phyloP scores from a whole-genome alignment of 2,797 vertebrate species.

The Octomys mimax region DNA sequence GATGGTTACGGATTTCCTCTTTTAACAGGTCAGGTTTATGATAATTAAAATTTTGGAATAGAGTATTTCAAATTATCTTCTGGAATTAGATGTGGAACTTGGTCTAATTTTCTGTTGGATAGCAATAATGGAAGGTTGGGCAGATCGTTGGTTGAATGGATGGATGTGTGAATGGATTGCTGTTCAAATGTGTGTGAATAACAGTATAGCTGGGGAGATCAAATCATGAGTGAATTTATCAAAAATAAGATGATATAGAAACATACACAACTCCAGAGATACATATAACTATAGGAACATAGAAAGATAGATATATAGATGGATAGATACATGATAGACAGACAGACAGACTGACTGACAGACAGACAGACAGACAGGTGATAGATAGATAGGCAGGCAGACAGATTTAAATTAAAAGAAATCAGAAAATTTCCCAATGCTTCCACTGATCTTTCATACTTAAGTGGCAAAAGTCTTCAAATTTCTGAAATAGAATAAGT shows the following conservation, averaged over 20 bases:
- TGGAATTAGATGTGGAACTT: neutral
- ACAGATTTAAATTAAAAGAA: neutral
- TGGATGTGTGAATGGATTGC: neutral
- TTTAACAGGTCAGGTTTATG: neutral
- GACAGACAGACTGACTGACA: no score
- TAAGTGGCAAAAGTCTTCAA: neutral
- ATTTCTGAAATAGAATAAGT: neutral
- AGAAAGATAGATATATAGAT: neutral
- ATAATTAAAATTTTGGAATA: slow-evolving; percentile 27
- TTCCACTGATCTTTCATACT: neutral
- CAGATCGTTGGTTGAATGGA: neutral
- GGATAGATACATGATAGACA: no score
- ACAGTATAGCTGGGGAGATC: neutral
- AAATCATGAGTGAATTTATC: neutral
- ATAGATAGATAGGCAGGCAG: no score
- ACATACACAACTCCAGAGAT: neutral
- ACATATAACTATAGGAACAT: neutral
- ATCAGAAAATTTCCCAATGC: neutral
- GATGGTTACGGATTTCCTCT: neutral
- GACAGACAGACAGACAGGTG: no score
- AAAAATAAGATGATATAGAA: neutral
- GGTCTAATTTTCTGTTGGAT: neutral
- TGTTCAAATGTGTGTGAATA: neutral
- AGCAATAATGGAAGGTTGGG: neutral
- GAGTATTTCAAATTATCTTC: slow-evolving; percentile 7